These are phyloP conservation scores for Drosophila lini DNA, from an alignment of 1,140 invertebrate genomes.

Conservation along the genomic window DNA sequence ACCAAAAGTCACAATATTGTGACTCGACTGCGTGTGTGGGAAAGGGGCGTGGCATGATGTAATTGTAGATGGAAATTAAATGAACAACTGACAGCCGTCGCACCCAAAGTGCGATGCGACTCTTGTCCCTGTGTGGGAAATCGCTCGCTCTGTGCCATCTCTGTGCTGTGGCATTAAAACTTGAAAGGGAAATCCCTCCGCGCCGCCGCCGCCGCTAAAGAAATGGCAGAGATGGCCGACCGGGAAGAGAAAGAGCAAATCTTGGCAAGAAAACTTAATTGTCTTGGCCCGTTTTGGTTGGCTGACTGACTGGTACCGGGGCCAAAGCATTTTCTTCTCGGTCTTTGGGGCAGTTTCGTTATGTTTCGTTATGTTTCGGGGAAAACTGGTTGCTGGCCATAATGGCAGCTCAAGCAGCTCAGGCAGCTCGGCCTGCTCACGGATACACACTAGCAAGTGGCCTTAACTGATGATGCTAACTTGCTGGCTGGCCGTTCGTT, in stretches of 20 bases:
- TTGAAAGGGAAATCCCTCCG: slow-evolving; percentile 42
- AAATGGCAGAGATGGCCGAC: slow-evolving; percentile 19
- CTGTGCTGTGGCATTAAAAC: slow-evolving; percentile 17
- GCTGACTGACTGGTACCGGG: slow-evolving; percentile 38
- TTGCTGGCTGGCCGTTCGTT: slow-evolving; percentile 69
- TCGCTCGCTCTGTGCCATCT: slow-evolving; percentile 1
- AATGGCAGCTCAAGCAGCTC: slow-evolving; percentile 70
- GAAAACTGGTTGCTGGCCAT: slow-evolving; percentile 80
- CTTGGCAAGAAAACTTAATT: slow-evolving; percentile 78
- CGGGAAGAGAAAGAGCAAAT: slow-evolving; percentile 28
- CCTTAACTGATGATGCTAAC: slow-evolving; percentile 54
- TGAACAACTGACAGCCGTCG: slow-evolving; percentile 36
- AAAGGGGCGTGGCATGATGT: slow-evolving; percentile 51
- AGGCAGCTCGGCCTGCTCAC: slow-evolving; percentile 40
- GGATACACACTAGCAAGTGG: slow-evolving; percentile 34
- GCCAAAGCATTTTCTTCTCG: slow-evolving; percentile 64
- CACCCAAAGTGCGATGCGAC: slow-evolving; percentile 26
- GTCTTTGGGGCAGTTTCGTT: slow-evolving; percentile 65
- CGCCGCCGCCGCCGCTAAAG: slow-evolving; percentile 8
- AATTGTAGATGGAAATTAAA: slow-evolving; percentile 49
- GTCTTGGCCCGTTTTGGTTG: slow-evolving; percentile 81
- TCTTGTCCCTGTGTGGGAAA: slow-evolving; percentile 32
- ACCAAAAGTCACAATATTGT: slow-evolving; percentile 74
- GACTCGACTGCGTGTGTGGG: slow-evolving; percentile 65
- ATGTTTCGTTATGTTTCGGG: slow-evolving; percentile 76